Evolutionary conservation across 1,140 invertebrate genomes (phyloP).

Genomic region (Hestina assimilis): DNA sequence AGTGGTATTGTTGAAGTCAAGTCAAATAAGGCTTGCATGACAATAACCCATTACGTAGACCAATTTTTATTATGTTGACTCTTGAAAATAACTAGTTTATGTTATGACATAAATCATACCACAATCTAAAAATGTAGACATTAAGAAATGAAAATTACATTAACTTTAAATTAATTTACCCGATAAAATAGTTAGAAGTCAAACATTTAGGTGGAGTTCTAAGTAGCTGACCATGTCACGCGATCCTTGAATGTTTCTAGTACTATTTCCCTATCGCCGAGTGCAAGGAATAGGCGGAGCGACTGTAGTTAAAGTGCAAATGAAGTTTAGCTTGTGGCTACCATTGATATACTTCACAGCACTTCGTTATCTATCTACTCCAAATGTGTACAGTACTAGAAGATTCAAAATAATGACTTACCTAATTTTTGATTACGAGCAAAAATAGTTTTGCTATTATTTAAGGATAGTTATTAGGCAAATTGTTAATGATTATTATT

Average conservation of each 20-base stretch:
- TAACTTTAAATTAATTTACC: conserved; percentile 3
- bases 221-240: conserved; percentile 13
- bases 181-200: not conserved
- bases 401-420: no score
- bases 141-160: not conserved
- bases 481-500: no score
- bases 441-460: no score
- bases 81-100: no score
- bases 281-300: conserved; percentile 25
- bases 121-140: not conserved
- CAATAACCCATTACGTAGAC: no score
- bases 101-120: no score
- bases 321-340: not conserved
- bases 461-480: no score
- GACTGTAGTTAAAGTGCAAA: conserved; percentile 8
- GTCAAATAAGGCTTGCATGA: no score
- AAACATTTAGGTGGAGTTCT: not conserved
- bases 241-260: conserved; percentile 6
- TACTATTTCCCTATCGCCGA: conserved; percentile 18
- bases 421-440: no score
- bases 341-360: not conserved
- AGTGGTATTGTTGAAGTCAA: no score
- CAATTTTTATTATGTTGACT: no score
- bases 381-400: not conserved
- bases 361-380: not conserved